Percentiles rank a stretch among this genome's conserved stretches.
Conservation (phyloP, 2,888 invertebrate genomes). For the Acleris cristana region DNA sequence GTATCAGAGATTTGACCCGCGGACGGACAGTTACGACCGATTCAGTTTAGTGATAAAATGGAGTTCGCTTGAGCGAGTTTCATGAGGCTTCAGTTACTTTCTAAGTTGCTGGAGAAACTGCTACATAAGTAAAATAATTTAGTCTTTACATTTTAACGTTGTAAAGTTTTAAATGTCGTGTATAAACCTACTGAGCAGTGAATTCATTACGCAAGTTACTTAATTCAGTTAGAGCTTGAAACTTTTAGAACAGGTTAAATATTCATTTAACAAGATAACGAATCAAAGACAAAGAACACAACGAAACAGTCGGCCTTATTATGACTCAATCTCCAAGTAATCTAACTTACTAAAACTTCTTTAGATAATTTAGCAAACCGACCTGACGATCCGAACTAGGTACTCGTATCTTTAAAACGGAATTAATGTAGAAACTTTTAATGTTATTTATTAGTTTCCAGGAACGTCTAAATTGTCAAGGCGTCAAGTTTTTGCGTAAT, state of each 20-base stretch:
- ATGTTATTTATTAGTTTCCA: constrained; percentile 34
- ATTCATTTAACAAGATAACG: constrained; percentile 28
- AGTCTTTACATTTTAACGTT: not conserved
- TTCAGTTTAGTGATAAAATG: constrained; percentile 27
- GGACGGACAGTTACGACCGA: constrained; percentile 26
- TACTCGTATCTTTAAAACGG: too few relatives aligned
- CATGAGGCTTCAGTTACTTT: constrained; percentile 3
- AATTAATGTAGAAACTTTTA: constrained; percentile 32
- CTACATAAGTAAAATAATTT: constrained; percentile 15
- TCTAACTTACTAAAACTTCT: constrained; percentile 32
- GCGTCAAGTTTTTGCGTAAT: constrained; percentile 29
- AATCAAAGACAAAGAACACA: constrained; percentile 32
- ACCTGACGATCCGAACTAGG: constrained; percentile 33
- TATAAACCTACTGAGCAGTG: constrained; percentile 4
- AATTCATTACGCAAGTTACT: constrained; percentile 16
- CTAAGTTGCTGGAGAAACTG: constrained; percentile 8
- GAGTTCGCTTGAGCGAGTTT: constrained; percentile 24
- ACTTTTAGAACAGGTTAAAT: constrained; percentile 29
- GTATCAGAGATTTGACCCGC: constrained; percentile 31
- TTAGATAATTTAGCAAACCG: constrained; percentile 27
- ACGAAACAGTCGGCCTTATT: constrained; percentile 30
- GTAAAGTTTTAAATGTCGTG: constrained; percentile 2
- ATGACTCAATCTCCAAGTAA: constrained; percentile 32
- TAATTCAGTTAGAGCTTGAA: constrained; percentile 22
- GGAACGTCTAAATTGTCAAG: constrained; percentile 23